Evolutionary conservation across 1,140 invertebrate species (phyloP), one percentile per base, ranked within the genome.

Genomic region (Tetramorium alpestre): DNA sequence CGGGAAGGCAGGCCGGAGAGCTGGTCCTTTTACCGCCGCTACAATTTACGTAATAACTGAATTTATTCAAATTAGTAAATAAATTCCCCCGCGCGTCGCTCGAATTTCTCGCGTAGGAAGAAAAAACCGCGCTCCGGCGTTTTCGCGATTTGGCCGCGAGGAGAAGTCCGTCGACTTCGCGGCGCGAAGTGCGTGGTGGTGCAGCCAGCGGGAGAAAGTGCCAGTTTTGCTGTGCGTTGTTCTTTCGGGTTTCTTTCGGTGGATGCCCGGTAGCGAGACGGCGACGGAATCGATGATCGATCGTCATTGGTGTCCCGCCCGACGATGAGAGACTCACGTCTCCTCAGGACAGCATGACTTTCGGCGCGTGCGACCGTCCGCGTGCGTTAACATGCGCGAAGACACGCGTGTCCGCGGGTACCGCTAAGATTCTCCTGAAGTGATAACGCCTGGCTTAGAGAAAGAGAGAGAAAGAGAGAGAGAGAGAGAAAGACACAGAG

Each of bases 301-400:
- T 73, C 60, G 16, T 73, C 58, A 22, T 85, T 51, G 51, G 54
- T 49, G 41, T 58, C n/a, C 64, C 16, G 86, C 70, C 64, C 80
- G 58, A 88, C 77, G 85, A 88, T 81, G 91, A 90, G 76, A 72
- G 58, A 81, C 67, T 69, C 72, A 64, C 47, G 60, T 58, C 28
- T 44, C 25, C 69, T 60, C 28, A 25, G 86, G 81, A 91, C 76
- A 88, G 85, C 76, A 88, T 90, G 89, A 91, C 16, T 64, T 28
- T 77, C 70, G 85, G n/a, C 22, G 58, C 41, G 60, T 88, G 81
- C 77, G 76, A 76, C 58, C 28, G 13, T 75, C 69, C 64, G 62
- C 78, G 84, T 89, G 87, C 88, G 85, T 85, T 93, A 92, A 93
- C 91, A 93, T 92, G 92, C 92, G 89, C 86, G 89, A 86, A 78